A percentile compares a stretch with the other conserved stretches of the same genome.
Conservation (phyloP, 2,797 vertebrate genomes). For the Manis javanica region DNA sequence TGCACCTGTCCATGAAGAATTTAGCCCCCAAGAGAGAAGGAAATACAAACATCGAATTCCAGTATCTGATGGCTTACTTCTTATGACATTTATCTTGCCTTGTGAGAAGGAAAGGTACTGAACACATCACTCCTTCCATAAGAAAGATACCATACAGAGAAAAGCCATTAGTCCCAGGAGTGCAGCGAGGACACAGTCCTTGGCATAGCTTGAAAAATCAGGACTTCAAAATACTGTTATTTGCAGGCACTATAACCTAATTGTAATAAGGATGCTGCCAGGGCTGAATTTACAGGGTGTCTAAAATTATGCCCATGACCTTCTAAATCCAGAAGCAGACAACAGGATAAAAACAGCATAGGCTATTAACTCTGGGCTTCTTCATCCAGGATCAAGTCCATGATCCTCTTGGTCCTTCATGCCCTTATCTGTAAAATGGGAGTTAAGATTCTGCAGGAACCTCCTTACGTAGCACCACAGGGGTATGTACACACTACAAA, state of each 20-base stretch:
- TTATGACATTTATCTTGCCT: constrained; percentile 81
- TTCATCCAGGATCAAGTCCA: background rate
- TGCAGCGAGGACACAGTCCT: background rate
- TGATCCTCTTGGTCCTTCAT: background rate
- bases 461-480: background rate
- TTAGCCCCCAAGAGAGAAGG: constrained; percentile 69
- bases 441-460: background rate
- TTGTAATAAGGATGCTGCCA: background rate
- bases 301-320: background rate
- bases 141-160: constrained; percentile 65
- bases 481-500: background rate
- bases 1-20: constrained; percentile 75
- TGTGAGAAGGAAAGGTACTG: constrained; percentile 71
- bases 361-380: background rate
- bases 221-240: background rate
- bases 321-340: background rate
- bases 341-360: background rate
- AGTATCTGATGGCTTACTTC: constrained; percentile 71
- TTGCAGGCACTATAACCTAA: background rate
- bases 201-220: background rate
- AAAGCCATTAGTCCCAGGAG: background rate
- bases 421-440: background rate
- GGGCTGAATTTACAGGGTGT: background rate
- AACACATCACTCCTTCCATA: constrained; percentile 17
- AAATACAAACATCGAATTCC: constrained; percentile 77